Evolutionary conservation across 2,888 invertebrate species (phyloP).

Genomic region (Ochropacha duplaris): DNA sequence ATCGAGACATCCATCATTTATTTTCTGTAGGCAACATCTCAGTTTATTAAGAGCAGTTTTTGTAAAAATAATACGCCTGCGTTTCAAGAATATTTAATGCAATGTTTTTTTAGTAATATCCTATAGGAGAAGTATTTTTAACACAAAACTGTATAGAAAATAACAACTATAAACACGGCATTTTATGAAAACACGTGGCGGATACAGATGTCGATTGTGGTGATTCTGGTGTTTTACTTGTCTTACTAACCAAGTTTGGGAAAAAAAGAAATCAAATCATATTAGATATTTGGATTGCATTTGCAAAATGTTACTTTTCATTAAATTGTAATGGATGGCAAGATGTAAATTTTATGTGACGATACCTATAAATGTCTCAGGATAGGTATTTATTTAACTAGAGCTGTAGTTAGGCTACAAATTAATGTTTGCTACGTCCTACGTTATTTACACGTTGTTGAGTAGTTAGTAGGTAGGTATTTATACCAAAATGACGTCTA

Average conservation of each 20-base stretch:
- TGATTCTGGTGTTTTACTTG: not conserved
- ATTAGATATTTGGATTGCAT: no score
- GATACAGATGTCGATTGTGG: conserved; percentile 49
- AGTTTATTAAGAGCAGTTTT: not conserved
- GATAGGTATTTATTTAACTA: no score
- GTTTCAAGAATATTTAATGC: not conserved
- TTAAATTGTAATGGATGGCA: no score
- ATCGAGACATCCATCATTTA: not conserved
- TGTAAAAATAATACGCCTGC: not conserved
- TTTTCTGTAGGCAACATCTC: not conserved
- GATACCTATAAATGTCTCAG: no score
- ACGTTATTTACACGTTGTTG: no score
- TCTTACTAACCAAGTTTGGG: not conserved
- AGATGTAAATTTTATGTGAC: no score
- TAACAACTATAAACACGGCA: conserved; percentile 33
- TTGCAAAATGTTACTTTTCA: not conserved
- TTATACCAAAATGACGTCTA: no score
- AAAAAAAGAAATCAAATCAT: conserved; percentile 15
- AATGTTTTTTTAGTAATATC: not conserved
- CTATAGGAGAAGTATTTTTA: not conserved
- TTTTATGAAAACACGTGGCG: conserved; percentile 51
- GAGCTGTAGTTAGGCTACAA: no score
- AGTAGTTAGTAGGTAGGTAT: no score
- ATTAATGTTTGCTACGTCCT: no score
- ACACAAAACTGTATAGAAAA: not conserved